Percentiles rank a stretch among this genome's conserved stretches.
Conservation (phyloP, 2,888 invertebrate species). For the Spodoptera picta region DNA sequence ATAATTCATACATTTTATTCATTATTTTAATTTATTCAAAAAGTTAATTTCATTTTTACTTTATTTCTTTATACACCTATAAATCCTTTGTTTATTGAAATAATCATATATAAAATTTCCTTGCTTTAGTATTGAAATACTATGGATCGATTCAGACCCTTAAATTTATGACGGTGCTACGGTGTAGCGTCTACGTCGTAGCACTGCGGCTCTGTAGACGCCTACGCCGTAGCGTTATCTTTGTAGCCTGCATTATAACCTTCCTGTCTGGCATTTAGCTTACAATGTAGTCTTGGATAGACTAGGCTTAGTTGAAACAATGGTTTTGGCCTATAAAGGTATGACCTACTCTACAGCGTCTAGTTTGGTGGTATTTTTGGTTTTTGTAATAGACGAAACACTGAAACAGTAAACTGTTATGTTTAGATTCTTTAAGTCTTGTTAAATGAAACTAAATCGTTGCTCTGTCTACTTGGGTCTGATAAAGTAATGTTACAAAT, state of each 20-base stretch:
- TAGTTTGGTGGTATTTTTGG: constrained; percentile 7
- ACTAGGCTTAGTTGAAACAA: constrained; percentile 13
- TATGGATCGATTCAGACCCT: constrained; percentile 18
- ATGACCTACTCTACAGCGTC: constrained; percentile 17
- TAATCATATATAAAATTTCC: not conserved
- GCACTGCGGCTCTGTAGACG: constrained; percentile 37
- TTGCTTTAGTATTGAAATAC: constrained; percentile 9
- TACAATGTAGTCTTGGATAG: constrained; percentile 14
- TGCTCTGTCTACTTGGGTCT: no score
- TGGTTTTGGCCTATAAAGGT: constrained; percentile 12
- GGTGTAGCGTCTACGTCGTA: constrained; percentile 57
- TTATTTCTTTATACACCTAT: no score
- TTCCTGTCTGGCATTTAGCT: constrained; percentile 37
- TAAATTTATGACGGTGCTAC: constrained; percentile 32
- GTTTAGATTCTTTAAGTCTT: no score
- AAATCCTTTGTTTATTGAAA: no score
- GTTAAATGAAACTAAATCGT: no score
- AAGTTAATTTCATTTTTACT: not conserved
- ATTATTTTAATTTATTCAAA: not conserved
- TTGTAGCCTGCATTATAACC: constrained; percentile 22
- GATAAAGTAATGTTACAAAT: no score
- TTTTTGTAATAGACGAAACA: no score
- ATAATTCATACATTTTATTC: no score
- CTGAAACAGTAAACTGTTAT: no score
- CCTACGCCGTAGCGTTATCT: constrained; percentile 57